Conservation (phyloP, 2,797 vertebrate genomes). For the Chrysocyon brachyurus region DNA sequence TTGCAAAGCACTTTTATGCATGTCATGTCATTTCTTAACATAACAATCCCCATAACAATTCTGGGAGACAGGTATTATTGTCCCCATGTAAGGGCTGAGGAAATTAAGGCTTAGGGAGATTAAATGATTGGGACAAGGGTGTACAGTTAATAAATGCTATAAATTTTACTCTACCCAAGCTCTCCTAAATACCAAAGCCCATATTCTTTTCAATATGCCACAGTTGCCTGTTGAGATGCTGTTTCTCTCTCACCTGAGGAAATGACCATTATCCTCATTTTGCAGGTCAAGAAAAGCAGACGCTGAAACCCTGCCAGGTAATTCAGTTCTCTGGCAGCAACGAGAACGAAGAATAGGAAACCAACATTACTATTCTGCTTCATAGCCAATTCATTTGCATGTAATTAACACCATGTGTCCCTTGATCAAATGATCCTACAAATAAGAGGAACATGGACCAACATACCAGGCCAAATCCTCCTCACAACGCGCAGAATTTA, state of each 20-base stretch:
- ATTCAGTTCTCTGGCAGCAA: constrained; percentile 33
- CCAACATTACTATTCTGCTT: not conserved
- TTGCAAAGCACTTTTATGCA: not conserved
- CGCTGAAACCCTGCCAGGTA: constrained; percentile 16
- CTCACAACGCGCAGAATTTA: not conserved
- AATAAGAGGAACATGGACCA: not conserved
- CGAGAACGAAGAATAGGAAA: not conserved
- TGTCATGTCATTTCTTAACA: not conserved
- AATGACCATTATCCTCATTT: constrained; percentile 1
- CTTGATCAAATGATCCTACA: not conserved
- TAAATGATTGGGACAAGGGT: not conserved
- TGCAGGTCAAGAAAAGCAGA: constrained; percentile 39
- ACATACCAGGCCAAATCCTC: not conserved
- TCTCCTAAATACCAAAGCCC: not conserved
- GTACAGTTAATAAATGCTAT: not conserved
- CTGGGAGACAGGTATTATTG: not conserved
- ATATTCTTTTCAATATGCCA: not conserved
- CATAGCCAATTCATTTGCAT: not conserved
- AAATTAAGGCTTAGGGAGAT: constrained; percentile 59
- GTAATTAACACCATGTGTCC: constrained; percentile 25
- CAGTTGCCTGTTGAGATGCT: not conserved
- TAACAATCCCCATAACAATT: not conserved
- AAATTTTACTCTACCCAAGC: not conserved
- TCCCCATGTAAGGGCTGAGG: not conserved
- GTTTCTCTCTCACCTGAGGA: constrained; percentile 23